Percentiles rank a stretch among this genome's conserved stretches.
These are phyloP conservation scores for Struthio camelus DNA, from an alignment of 2,113 vertebrate genomes.

Conservation along the genomic window DNA sequence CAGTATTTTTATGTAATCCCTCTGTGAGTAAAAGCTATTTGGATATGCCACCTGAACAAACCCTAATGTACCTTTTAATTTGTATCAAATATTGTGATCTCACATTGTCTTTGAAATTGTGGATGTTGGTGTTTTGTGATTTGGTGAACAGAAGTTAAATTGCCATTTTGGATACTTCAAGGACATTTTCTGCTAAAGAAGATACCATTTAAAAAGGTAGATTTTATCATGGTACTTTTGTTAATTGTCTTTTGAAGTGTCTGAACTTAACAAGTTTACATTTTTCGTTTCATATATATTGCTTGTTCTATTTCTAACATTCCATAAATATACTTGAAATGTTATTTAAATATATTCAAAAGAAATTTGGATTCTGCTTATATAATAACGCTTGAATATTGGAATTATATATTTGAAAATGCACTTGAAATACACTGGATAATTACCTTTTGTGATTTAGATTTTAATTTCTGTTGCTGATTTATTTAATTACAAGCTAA, in stretches of 20 bases:
- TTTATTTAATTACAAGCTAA: slow-evolving; percentile 99
- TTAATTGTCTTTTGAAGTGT: slow-evolving; percentile 88
- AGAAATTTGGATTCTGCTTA: slow-evolving; percentile 89
- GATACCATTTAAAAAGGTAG: slow-evolving; percentile 84
- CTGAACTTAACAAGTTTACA: slow-evolving; percentile 94
- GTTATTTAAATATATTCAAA: slow-evolving; percentile 98
- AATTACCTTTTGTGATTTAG: slow-evolving; percentile 97
- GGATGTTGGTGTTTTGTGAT: slow-evolving; percentile 97
- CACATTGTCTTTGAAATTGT: slow-evolving; percentile 94
- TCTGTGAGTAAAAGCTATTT: slow-evolving; percentile 69
- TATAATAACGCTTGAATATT: slow-evolving; percentile 92
- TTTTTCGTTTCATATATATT: slow-evolving; percentile 90
- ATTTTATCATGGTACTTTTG: slow-evolving; percentile 86
- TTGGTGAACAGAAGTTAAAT: slow-evolving; percentile 90
- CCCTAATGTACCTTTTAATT: slow-evolving; percentile 88
- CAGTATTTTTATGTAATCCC: slow-evolving; percentile 59
- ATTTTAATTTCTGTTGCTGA: slow-evolving; percentile 94
- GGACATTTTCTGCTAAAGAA: slow-evolving; percentile 83
- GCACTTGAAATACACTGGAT: slow-evolving; percentile 99
- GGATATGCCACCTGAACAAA: slow-evolving; percentile 76
- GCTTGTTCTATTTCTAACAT: slow-evolving; percentile 95
- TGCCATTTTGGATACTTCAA: slow-evolving; percentile 85
- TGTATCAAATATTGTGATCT: slow-evolving; percentile 96
- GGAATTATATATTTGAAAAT: slow-evolving; percentile 97
- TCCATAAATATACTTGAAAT: slow-evolving; percentile 99